Evolutionary conservation across 1,140 invertebrate species (phyloP), one percentile per base, ranked within the genome.

Genomic region (Lordiphosa clarofinis): DNA sequence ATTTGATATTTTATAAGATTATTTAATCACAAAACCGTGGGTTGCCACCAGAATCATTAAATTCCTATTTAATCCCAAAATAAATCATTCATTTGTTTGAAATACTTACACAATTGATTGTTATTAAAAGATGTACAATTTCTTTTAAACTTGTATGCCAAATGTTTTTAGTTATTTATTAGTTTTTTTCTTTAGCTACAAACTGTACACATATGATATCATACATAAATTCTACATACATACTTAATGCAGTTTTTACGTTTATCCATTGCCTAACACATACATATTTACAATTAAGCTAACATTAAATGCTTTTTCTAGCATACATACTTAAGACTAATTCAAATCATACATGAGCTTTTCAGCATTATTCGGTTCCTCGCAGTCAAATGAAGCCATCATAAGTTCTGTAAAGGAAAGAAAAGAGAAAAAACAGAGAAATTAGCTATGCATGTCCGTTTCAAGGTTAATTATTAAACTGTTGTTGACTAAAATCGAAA

Each of bases 291-390:
- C 13, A 11, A 10, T 67, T 47, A 12, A 47, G 11, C 39, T 59
- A 59, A 58, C 63, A 53, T 42, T 67, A 67, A 67, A 67, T 67
- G 64, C 55, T 33, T 31, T 37, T 36, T 46, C 11, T 11, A 12
- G 7, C 35, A 36, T 35, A 28, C 28, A 11, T 8, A 9, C 53
- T 19, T 31, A 8, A 35, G 10, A 36, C 42, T 84, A 87, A 58
- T 87, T 87, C 21, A 88, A 66, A 65, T 88, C 87, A 56, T 88
- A 88, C 87, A 88, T 88, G 4, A 88, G 72, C 58, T 88, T 88
- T 46, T 88, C 87, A 5, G 87, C 87, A 61, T 88, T 87, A 44
- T 88, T 88, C 7, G 87, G 82, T 56, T 86, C 87, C 56, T 88
- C 87, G 57, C 87, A 88, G 50, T 86, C 87, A 36, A 88, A 88